Base-by-base conservation (phyloP, 2,888 invertebrate genomes). In the Hydriomena furcata region DNA sequence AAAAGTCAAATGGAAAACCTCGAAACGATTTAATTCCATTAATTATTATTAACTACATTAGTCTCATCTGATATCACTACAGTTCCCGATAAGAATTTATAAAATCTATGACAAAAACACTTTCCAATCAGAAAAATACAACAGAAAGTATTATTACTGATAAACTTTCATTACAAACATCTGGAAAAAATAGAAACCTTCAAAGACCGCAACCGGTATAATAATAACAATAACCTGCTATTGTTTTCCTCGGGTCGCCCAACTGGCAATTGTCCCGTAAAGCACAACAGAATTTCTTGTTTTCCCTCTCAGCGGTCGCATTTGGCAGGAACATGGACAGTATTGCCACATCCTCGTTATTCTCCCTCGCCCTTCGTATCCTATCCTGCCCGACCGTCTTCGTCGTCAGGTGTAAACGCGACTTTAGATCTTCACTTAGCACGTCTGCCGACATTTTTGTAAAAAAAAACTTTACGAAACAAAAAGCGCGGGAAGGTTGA, bases 341-440 rank as follows among this genome's bases (percentile, higher is more conserved):
- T 66, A 97, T 94, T 43, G 97, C 97, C 54, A 97, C 94, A 87
- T 97, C 97, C 86, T 97, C 96, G 82, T 96, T 95, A 76, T 94
- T 94, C 68, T 96, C 95, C 84, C 94, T 93, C 55, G 96, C 95
- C 74, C 93, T 92, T 65, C 93, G 92, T 71, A 96, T 95, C 76
- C 95, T 91, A 8, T 96, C 96, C 70, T 95, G 95, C n/a, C 96
- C 96, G 41, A 95, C 94, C 25, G 94, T 96, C 90, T 95, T 96
- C 38, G 94, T 94, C 61, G 93, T 93, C 76, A 96, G 91, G 81
- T 94, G 92, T 60, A 95, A 84, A 62, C 93, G 91, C 48, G 94
- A 92, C 82, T 94, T 94, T 76, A 96, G 92, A 78, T 96, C 94
- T 69, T 95, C 94, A 89, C 95, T 94, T 71, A 96, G 84, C 69